Evolutionary conservation across 2,888 invertebrate genomes (phyloP).

Genomic region (Drosophila paramelanica): DNA sequence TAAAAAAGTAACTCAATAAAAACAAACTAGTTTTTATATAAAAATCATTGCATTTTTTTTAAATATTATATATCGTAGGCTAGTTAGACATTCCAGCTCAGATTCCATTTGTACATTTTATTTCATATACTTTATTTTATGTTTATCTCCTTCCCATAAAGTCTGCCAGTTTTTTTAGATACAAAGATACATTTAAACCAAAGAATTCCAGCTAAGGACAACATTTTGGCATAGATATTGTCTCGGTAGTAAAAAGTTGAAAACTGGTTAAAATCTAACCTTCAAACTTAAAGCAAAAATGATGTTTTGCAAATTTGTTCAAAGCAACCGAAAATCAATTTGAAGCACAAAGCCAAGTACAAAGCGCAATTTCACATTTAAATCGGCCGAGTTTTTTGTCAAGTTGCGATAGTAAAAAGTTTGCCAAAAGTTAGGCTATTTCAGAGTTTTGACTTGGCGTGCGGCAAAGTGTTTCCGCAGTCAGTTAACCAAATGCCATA

Average conservation of each 20-base stretch:
- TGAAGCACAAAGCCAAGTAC: conserved; percentile 1
- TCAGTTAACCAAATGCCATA: conserved; percentile 42
- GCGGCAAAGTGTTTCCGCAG: conserved; percentile 34
- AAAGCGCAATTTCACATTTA: conserved; percentile 1
- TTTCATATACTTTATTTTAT: too few relatives aligned
- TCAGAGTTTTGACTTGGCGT: conserved; percentile 55
- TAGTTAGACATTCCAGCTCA: neutral
- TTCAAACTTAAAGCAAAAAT: neutral
- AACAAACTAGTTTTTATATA: neutral
- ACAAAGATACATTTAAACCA: too few relatives aligned
- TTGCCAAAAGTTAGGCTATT: conserved; percentile 19
- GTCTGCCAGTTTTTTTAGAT: too few relatives aligned
- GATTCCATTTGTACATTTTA: neutral
- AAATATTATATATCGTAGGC: neutral
- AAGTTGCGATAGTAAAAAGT: conserved; percentile 22
- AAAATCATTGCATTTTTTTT: neutral
- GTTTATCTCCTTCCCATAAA: too few relatives aligned
- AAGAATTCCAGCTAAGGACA: too few relatives aligned
- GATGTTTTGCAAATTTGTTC: neutral
- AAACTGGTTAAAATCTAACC: too few relatives aligned
- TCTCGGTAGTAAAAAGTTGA: too few relatives aligned
- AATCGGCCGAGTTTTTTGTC: conserved; percentile 3
- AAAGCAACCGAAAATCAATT: conserved; percentile 9
- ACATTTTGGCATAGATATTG: too few relatives aligned
- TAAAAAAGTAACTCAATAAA: neutral